Percentiles rank a stretch among this genome's conserved stretches.
phyloP scores from a whole-genome alignment of 1,140 invertebrate species.

The Bactericera cockerelli region DNA sequence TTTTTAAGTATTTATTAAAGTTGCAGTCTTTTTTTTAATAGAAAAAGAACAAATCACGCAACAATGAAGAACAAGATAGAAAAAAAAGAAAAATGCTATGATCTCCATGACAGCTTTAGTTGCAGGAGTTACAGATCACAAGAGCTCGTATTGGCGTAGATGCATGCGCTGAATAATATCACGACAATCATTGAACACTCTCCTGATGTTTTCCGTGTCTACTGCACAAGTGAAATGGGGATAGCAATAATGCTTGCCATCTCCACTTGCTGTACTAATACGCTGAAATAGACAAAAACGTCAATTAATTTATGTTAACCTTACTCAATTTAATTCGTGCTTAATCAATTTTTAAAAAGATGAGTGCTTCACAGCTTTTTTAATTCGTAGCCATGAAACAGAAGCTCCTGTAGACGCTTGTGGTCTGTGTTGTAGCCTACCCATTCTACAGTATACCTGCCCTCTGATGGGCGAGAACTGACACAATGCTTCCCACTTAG shows the following conservation, averaged over 20 bases:
- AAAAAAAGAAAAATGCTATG: slow-evolving; percentile 4
- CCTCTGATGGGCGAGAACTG: too few species aligned
- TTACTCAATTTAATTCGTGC: too few species aligned
- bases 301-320: too few species aligned
- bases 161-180: slow-evolving; percentile 99
- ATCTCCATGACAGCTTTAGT: background rate
- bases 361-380: too few species aligned
- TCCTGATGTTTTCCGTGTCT: slow-evolving; percentile 99
- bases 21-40: slow-evolving; percentile 3
- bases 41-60: background rate
- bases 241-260: slow-evolving; percentile 99
- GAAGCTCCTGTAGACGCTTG: too few species aligned
- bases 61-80: slow-evolving; percentile 1
- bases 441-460: too few species aligned
- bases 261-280: slow-evolving; percentile 94
- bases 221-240: slow-evolving; percentile 99
- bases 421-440: too few species aligned
- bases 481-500: too few species aligned
- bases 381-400: too few species aligned
- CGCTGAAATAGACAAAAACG: slow-evolving; percentile 44
- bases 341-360: too few species aligned
- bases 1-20: background rate
- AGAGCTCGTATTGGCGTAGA: slow-evolving; percentile 96
- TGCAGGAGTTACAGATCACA: slow-evolving; percentile 46
- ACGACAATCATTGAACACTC: slow-evolving; percentile 99